phyloP scores from a whole-genome alignment of 2,113 vertebrate species.

The Nestor notabilis region DNA sequence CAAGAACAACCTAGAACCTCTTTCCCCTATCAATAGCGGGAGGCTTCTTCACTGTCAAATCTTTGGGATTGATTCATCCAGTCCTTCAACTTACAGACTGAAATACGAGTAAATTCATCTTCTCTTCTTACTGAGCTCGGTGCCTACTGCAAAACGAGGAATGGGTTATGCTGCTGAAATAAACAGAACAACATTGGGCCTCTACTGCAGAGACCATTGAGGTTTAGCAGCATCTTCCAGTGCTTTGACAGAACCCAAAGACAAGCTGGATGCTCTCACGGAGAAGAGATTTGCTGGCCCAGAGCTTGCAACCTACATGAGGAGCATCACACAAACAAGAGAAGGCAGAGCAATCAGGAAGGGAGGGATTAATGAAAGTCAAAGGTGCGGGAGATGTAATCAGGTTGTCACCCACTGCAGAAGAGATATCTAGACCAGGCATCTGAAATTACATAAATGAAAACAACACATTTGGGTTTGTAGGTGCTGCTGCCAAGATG shows the following conservation, averaged over 20 bases:
- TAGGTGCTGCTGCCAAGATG: not conserved
- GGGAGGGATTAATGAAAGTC: slow-evolving; percentile 61
- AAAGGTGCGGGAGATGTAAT: slow-evolving; percentile 21
- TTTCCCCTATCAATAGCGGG: not conserved
- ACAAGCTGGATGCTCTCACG: not conserved
- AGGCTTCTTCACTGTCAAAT: not conserved
- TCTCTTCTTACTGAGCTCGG: not conserved
- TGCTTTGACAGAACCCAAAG: not conserved
- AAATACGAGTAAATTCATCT: not conserved
- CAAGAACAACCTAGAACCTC: not conserved
- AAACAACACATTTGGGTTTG: slow-evolving; percentile 25
- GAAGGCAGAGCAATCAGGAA: slow-evolving; percentile 32
- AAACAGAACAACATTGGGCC: not conserved
- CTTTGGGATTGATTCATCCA: not conserved
- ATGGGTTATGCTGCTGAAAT: not conserved
- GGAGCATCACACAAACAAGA: not conserved
- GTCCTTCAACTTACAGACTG: not conserved
- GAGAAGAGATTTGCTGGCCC: not conserved
- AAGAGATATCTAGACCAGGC: slow-evolving; percentile 13
- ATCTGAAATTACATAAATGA: slow-evolving; percentile 46
- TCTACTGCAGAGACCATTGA: not conserved
- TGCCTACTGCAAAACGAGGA: not conserved
- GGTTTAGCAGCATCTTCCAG: not conserved
- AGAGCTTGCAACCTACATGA: not conserved
- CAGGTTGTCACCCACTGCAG: not conserved